A percentile compares a stretch with the other conserved stretches of the same genome.
Evolutionary conservation across 2,113 vertebrate genomes (phyloP).

Genomic region (Thermophis baileyi): DNA sequence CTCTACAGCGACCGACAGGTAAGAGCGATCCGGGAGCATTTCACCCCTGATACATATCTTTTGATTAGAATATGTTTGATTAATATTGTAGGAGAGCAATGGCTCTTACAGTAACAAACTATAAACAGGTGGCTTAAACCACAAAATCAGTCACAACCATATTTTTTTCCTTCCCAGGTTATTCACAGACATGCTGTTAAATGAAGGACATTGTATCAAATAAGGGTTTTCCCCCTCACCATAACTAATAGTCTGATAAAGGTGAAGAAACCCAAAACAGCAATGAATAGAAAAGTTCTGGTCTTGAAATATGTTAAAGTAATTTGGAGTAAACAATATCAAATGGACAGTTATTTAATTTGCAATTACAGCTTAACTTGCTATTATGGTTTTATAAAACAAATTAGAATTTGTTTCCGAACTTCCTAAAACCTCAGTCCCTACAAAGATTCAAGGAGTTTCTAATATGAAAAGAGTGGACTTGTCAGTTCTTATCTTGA

Average conservation of each 20-base stretch:
- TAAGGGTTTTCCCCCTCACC: neutral
- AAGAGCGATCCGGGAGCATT: too few relatives aligned
- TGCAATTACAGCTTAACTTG: neutral
- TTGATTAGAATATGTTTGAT: neutral
- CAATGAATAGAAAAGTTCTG: neutral
- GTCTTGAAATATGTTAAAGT: neutral
- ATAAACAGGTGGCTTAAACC: neutral
- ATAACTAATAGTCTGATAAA: neutral
- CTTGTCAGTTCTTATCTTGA: neutral
- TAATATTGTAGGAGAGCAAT: neutral
- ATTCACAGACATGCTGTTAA: neutral
- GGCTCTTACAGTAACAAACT: neutral
- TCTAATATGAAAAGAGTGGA: neutral
- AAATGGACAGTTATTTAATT: neutral
- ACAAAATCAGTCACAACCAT: neutral
- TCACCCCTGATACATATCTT: neutral
- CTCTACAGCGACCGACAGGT: too few relatives aligned
- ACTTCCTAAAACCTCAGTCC: neutral
- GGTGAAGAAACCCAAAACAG: neutral
- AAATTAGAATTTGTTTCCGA: neutral
- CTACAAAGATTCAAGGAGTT: neutral
- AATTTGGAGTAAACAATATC: neutral
- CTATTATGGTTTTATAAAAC: neutral
- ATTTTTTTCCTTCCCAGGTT: neutral
- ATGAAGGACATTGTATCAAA: neutral